A percentile compares a stretch with the other conserved stretches of the same genome.
These are phyloP conservation scores for Halcyon leucocephala DNA, from an alignment of 2,797 vertebrate genomes.

Conservation along the genomic window DNA sequence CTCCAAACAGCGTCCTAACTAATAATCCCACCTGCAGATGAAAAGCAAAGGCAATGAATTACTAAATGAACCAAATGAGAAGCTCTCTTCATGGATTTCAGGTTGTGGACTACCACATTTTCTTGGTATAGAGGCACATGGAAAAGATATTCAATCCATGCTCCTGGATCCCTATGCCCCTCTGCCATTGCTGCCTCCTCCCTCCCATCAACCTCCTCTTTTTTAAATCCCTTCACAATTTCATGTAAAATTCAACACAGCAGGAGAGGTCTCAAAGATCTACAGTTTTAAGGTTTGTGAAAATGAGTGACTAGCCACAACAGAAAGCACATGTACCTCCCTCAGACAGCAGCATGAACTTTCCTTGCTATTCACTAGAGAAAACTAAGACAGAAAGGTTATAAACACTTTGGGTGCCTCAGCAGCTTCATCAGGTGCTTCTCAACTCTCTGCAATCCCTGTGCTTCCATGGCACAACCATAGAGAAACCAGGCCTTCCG, in stretches of 20 bases:
- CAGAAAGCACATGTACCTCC: neutral
- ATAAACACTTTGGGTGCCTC: neutral
- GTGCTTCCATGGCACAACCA: neutral
- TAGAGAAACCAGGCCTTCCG: neutral
- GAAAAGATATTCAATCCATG: neutral
- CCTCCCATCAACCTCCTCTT: neutral
- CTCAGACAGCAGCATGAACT: neutral
- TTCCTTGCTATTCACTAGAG: neutral
- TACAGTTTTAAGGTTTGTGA: neutral
- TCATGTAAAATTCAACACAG: neutral
- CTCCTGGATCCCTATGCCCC: neutral
- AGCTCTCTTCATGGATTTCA: neutral
- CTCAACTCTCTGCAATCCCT: neutral
- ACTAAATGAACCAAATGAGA: neutral
- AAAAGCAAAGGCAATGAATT: neutral
- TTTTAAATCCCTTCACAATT: neutral
- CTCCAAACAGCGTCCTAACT: neutral
- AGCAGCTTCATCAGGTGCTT: neutral
- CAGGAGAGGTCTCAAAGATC: neutral
- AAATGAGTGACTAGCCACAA: neutral
- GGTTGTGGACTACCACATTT: neutral
- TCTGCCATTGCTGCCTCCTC: neutral
- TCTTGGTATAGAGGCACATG: neutral
- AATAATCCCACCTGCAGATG: neutral
- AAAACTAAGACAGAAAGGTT: neutral